Percentiles rank a stretch among this genome's conserved stretches.
Conservation (phyloP, 2,113 vertebrate species). For the Nycticorax nycticorax region DNA sequence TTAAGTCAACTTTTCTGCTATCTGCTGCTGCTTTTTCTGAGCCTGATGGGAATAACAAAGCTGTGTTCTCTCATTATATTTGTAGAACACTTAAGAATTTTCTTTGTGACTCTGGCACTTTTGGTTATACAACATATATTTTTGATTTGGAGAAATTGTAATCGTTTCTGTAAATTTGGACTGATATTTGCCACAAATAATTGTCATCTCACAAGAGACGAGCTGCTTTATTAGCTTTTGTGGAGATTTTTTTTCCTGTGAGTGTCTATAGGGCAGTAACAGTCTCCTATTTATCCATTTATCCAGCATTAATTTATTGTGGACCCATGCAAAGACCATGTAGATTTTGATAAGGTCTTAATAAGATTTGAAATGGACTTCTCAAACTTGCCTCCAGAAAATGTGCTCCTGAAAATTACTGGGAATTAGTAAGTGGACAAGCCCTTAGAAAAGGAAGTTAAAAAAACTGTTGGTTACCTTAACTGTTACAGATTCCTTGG, state of each 20-base stretch:
- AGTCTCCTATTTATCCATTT: not conserved
- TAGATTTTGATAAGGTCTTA: not conserved
- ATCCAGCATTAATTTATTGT: not conserved
- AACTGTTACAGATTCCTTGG: not conserved
- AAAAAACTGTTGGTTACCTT: not conserved
- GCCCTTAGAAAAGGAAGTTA: not conserved
- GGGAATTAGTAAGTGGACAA: not conserved
- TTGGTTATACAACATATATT: not conserved
- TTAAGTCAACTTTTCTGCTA: not conserved
- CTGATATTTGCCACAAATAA: not conserved
- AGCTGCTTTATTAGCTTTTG: not conserved
- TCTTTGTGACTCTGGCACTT: not conserved
- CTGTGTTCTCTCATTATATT: not conserved
- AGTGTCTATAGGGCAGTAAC: not conserved
- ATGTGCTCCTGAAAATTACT: not conserved
- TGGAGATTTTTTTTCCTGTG: not conserved
- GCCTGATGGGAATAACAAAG: not conserved
- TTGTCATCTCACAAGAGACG: not conserved
- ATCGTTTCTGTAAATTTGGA: not conserved
- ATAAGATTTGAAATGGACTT: not conserved
- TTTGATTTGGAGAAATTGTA: not conserved
- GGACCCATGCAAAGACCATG: not conserved
- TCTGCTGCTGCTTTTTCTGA: not conserved
- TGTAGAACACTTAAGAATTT: not conserved
- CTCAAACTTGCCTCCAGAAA: not conserved